Conservation (phyloP, 1,140 invertebrate species). For the Liolophura sinensis region DNA sequence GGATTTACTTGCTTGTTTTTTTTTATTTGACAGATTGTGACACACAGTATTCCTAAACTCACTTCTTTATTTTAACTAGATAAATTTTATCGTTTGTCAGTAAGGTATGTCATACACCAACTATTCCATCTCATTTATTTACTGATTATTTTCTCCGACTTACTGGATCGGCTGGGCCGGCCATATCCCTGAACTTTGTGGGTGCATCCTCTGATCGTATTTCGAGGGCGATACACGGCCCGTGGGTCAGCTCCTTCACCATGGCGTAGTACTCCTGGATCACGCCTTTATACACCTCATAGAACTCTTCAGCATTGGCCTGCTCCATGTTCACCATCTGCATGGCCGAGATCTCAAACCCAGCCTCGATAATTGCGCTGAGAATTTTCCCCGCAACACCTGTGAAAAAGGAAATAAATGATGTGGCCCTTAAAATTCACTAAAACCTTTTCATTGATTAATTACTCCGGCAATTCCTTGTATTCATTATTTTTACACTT, state of each 20-base stretch:
- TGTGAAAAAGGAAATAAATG: constrained; percentile 26
- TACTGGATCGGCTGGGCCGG: constrained; percentile 87
- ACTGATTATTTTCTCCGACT: constrained; percentile 47
- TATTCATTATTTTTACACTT: too few species aligned
- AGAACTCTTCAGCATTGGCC: constrained; percentile 85
- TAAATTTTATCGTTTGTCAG: too few species aligned
- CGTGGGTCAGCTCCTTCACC: constrained; percentile 79
- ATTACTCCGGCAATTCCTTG: too few species aligned
- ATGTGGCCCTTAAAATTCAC: not conserved
- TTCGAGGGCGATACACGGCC: constrained; percentile 84
- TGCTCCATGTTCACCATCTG: constrained; percentile 71
- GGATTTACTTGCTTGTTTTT: too few species aligned
- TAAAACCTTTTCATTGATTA: too few species aligned
- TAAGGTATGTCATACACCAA: too few species aligned
- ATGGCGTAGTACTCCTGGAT: constrained; percentile 62
- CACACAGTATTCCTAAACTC: too few species aligned
- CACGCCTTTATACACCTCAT: constrained; percentile 82
- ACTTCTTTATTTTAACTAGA: too few species aligned
- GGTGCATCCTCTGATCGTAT: constrained; percentile 70
- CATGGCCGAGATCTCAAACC: constrained; percentile 78
- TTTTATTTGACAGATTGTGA: too few species aligned
- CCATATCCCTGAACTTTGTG: constrained; percentile 74
- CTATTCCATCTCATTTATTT: too few species aligned
- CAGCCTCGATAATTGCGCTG: constrained; percentile 72
- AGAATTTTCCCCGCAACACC: constrained; percentile 71